phyloP scores from a whole-genome alignment of 2,113 vertebrate genomes.

The Toxotes jaculatrix region DNA sequence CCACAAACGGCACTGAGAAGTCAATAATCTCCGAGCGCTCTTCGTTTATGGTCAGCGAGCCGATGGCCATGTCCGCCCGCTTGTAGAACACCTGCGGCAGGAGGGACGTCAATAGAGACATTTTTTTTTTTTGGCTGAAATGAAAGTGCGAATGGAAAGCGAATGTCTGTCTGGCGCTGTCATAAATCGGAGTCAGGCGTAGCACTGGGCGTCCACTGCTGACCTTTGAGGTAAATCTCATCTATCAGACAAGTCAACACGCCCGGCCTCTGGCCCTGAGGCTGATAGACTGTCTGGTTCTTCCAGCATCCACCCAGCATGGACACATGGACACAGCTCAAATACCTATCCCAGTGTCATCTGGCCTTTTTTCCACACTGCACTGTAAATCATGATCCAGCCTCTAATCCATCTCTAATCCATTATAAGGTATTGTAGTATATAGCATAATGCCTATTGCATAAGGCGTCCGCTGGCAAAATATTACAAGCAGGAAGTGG shows the following conservation, averaged over 20 bases:
- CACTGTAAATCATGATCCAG: neutral
- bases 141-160: neutral
- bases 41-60: conserved; percentile 98
- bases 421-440: conserved; percentile 19
- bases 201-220: neutral
- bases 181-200: neutral
- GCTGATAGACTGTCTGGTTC: conserved; percentile 16
- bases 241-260: conserved; percentile 18
- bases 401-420: conserved; percentile 49
- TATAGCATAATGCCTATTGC: conserved; percentile 38
- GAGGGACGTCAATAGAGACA: neutral
- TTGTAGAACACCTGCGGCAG: conserved; percentile 92
- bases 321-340: conserved; percentile 11
- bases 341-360: neutral
- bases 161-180: neutral
- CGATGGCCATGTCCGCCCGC: conserved; percentile 98
- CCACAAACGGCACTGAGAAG: conserved; percentile 98
- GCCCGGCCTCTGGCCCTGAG: conserved; percentile 15
- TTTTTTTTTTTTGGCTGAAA: neutral
- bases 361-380: neutral
- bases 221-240: conserved; percentile 60
- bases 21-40: conserved; percentile 97
- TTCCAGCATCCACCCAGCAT: conserved; percentile 2
- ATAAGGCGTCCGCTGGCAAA: conserved; percentile 33
- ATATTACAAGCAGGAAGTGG: conserved; percentile 24